Evolutionary conservation across 2,888 invertebrate genomes (phyloP).

Genomic region (Eucera pruinosa): DNA sequence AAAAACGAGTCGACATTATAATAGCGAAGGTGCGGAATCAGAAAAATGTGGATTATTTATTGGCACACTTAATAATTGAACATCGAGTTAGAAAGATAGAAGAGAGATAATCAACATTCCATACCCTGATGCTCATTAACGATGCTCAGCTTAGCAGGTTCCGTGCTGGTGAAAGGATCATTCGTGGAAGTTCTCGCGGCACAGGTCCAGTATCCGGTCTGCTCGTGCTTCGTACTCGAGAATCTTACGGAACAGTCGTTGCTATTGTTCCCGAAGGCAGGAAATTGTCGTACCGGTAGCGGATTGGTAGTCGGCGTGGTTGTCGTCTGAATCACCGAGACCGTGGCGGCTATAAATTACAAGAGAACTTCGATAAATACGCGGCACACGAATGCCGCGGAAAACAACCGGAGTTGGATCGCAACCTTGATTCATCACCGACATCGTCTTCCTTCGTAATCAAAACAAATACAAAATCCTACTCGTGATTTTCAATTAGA

Average conservation of each 20-base stretch:
- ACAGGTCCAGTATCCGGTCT: slow-evolving; percentile 82
- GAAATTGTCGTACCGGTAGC: slow-evolving; percentile 79
- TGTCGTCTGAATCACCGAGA: slow-evolving; percentile 69
- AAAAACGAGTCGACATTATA: too few species aligned
- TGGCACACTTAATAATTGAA: neutral
- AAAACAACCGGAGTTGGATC: slow-evolving; percentile 8
- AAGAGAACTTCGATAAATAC: slow-evolving; percentile 28
- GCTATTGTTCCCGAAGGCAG: slow-evolving; percentile 82
- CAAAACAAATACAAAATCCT: neutral
- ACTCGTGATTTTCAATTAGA: too few species aligned
- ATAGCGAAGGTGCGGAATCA: too few species aligned
- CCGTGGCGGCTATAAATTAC: slow-evolving; percentile 68
- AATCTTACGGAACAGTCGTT: slow-evolving; percentile 83
- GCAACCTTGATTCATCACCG: neutral
- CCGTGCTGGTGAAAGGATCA: slow-evolving; percentile 79
- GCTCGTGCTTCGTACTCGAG: slow-evolving; percentile 80
- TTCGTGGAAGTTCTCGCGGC: slow-evolving; percentile 78
- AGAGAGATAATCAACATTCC: slow-evolving; percentile 18
- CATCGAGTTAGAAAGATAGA: neutral
- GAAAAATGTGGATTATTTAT: too few species aligned
- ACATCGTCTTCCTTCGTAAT: neutral
- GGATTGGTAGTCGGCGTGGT: slow-evolving; percentile 73
- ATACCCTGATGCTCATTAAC: slow-evolving; percentile 69
- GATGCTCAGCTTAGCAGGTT: slow-evolving; percentile 80
- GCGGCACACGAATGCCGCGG: slow-evolving; percentile 13